Base-by-base conservation (phyloP, 2,888 invertebrate genomes). In the Archips xylosteana region DNA sequence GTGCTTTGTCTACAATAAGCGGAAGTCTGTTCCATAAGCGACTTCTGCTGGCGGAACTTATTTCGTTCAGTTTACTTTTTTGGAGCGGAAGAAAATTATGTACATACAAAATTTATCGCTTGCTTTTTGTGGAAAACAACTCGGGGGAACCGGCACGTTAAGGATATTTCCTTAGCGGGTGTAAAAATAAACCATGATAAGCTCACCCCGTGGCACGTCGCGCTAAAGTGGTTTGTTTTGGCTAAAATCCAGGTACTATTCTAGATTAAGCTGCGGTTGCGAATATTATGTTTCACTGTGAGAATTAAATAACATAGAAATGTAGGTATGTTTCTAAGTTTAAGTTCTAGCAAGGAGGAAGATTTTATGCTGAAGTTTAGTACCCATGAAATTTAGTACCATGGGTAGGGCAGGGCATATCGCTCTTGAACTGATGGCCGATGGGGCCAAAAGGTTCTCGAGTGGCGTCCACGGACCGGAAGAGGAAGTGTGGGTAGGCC, bases 61-160 rank as follows among this genome's bases (percentile, higher is more conserved):
- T 71, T 71, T 66, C 54, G 51, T 70, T 65, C 64, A 51, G 63
- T 51, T 66, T 62, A 72, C 65, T 60, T 70, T 73, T 73, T 74
- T 70, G 60, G 74, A 65, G 74, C 74, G 74, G 64, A 74, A 74
- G 74, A 45, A 74, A 74, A 74, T 74, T 74, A 74, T 74, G 70
- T 70, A 74, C 74, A 70, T 74, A 74, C 70, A 51, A 65, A 70
- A 74, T 74, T 65, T 74, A 70, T 74, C 65, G 74, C 45, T 61
- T 45, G 42, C 64, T 65, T 72, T 73, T 68, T 68, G 68, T 36
- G 54, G 59, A 69, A 67, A 67, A 71, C 57, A 67, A 67, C 66
- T 42, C 13, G 57, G 57, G 66, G 47, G 60, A 63, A 54, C 54
- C 61, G 63, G 65, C 23, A 59, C 65, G 69, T 61, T 45, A 67